Evolutionary conservation across 1,140 invertebrate species (phyloP).

Genomic region (Pinna nobilis): DNA sequence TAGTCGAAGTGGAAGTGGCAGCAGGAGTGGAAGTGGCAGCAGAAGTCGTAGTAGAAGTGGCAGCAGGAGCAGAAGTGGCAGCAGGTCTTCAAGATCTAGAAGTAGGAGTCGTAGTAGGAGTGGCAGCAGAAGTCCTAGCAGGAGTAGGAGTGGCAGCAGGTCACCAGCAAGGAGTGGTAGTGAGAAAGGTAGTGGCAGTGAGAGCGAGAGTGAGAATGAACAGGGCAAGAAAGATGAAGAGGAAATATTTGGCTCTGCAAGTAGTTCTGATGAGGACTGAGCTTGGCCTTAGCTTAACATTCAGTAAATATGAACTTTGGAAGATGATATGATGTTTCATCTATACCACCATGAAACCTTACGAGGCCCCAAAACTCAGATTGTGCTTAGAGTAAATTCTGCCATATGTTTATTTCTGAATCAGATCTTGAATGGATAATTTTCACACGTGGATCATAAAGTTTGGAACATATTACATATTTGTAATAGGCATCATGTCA

Average conservation of each 20-base stretch:
- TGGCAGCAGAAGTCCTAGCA: constrained; percentile 38
- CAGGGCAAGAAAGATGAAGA: constrained; percentile 73
- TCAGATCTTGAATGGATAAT: too few species aligned
- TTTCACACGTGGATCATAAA: too few species aligned
- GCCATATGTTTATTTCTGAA: too few species aligned
- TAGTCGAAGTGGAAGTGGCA: constrained; percentile 47
- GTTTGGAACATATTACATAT: too few species aligned
- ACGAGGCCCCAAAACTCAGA: too few species aligned
- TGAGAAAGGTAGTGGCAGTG: constrained; percentile 55
- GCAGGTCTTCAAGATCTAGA: constrained; percentile 41
- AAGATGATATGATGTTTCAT: neutral
- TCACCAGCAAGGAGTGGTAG: constrained; percentile 44
- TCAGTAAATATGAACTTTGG: neutral
- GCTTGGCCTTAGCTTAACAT: neutral
- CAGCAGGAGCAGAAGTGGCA: constrained; percentile 45
- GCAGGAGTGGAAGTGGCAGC: constrained; percentile 39
- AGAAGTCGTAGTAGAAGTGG: constrained; percentile 38
- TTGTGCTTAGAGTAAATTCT: too few species aligned
- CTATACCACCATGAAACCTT: neutral
- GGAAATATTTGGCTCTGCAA: constrained; percentile 74
- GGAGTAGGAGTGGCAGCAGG: constrained; percentile 47
- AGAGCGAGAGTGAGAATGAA: constrained; percentile 58
- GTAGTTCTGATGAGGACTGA: constrained; percentile 61
- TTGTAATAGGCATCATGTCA: too few species aligned
- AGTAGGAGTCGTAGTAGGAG: constrained; percentile 44